Percentiles rank a stretch among this genome's conserved stretches.
Conservation (phyloP, 2,797 vertebrate genomes). For the Urophycis tenuis region DNA sequence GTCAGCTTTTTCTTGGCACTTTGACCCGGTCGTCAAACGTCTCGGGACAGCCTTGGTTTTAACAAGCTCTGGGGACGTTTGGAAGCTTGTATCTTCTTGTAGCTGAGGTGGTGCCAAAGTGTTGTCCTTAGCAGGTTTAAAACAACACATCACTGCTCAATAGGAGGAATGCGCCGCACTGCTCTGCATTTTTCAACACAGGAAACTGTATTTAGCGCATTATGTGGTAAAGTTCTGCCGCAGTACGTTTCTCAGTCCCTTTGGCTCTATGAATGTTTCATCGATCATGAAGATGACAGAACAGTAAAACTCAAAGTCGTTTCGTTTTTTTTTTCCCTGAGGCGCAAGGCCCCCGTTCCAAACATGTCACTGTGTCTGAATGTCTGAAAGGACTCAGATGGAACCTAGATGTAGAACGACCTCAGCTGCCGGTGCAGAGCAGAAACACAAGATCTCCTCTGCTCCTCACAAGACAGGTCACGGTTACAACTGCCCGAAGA, state of each 20-base stretch:
- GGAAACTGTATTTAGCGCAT: constrained; percentile 42
- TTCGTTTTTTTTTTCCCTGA: background rate
- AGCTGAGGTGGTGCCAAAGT: constrained; percentile 39
- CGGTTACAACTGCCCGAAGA: background rate
- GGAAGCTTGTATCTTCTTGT: constrained; percentile 33
- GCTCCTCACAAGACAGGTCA: background rate
- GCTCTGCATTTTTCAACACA: constrained; percentile 34
- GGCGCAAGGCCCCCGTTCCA: background rate
- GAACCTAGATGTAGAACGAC: background rate
- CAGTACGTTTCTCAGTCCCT: constrained; percentile 44
- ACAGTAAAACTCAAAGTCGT: background rate
- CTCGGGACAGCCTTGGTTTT: background rate
- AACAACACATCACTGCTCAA: constrained; percentile 55
- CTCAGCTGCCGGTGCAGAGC: background rate
- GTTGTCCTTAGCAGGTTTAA: constrained; percentile 54
- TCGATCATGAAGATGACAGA: constrained; percentile 33
- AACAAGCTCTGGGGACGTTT: constrained; percentile 4
- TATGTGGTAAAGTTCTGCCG: constrained; percentile 32
- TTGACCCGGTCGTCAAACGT: background rate
- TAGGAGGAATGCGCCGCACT: constrained; percentile 48
- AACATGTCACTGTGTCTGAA: background rate
- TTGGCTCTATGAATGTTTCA: constrained; percentile 24
- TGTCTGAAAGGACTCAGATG: background rate
- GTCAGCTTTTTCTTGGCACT: background rate
- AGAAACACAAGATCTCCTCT: background rate